These are phyloP conservation scores for Myotis yumanensis DNA, from an alignment of 2,113 vertebrate species.

Conservation along the genomic window DNA sequence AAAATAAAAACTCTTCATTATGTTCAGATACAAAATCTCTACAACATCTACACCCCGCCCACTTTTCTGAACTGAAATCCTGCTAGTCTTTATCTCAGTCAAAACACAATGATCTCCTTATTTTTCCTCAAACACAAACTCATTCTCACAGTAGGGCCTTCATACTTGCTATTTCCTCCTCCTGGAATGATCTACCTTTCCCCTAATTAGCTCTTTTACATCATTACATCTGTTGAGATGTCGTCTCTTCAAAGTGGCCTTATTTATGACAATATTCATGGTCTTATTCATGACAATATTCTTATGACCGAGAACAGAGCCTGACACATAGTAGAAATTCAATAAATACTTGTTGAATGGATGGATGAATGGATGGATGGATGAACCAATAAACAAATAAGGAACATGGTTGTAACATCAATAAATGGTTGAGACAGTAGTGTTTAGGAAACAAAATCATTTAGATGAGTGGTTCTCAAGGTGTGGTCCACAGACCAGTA, in stretches of 20 bases:
- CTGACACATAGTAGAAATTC: neutral
- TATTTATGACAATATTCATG: neutral
- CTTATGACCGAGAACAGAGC: neutral
- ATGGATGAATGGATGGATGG: neutral
- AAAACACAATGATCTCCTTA: neutral
- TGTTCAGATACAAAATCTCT: neutral
- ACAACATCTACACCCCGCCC: neutral
- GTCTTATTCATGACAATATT: constrained; percentile 10
- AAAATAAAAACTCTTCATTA: neutral
- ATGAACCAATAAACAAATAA: neutral
- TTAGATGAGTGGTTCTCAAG: neutral
- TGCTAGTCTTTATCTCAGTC: neutral
- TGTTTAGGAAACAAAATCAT: neutral
- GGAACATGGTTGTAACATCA: neutral
- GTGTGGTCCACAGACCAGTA: neutral
- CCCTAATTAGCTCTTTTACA: neutral
- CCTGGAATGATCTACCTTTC: neutral
- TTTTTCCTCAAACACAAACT: neutral
- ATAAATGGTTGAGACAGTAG: neutral
- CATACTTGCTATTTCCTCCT: neutral
- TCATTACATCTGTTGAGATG: neutral
- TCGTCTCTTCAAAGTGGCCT: neutral
- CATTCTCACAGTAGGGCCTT: neutral
- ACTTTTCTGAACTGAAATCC: neutral
- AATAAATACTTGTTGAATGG: constrained; percentile 8